These are phyloP conservation scores for Phalacrocorax brasilianus DNA, from an alignment of 2,113 vertebrate species.

Conservation along the genomic window DNA sequence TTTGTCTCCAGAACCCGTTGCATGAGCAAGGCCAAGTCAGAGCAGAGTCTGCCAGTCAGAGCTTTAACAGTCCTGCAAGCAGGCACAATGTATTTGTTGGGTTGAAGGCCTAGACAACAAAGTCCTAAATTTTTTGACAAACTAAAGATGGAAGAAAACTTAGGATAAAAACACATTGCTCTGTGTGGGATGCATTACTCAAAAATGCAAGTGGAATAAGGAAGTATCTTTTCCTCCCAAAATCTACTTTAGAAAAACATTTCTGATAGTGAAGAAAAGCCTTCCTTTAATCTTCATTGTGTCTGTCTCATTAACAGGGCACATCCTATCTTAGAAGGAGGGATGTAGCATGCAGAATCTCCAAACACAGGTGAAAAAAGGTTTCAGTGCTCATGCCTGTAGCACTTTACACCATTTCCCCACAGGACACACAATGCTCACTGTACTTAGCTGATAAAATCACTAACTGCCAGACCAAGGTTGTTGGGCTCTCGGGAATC, in stretches of 20 bases:
- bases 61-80: background rate
- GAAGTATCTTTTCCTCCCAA: background rate
- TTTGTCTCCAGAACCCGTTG: background rate
- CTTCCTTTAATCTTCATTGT: background rate
- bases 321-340: background rate
- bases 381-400: background rate
- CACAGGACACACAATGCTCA: background rate
- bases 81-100: background rate
- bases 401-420: background rate
- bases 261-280: background rate
- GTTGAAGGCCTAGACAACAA: background rate
- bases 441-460: background rate
- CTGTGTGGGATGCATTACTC: background rate
- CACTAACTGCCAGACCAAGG: background rate
- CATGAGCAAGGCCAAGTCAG: background rate
- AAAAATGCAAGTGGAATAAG: background rate
- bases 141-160: background rate
- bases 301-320: background rate
- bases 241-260: background rate
- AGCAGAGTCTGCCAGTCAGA: background rate
- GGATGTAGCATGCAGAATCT: background rate
- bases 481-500: background rate
- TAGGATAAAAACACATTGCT: background rate
- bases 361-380: background rate
- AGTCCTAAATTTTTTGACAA: background rate